These are phyloP conservation scores for Sphaeramia orbicularis DNA, from an alignment of 2,797 vertebrate genomes.

Conservation along the genomic window DNA sequence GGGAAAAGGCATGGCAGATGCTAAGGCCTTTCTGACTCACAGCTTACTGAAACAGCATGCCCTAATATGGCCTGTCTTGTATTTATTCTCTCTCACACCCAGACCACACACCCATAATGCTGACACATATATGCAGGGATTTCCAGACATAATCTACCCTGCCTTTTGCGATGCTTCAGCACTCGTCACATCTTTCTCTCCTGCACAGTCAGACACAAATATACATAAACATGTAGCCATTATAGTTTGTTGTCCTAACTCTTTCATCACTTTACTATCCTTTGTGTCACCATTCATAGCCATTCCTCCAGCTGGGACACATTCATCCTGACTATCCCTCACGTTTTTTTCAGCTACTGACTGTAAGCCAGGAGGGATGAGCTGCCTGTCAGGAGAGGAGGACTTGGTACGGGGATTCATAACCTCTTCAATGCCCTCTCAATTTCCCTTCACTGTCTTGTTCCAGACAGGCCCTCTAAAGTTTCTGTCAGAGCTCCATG, in stretches of 20 bases:
- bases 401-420: constrained; percentile 59
- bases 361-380: constrained; percentile 60
- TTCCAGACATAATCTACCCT: constrained; percentile 56
- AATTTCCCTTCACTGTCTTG: constrained; percentile 56
- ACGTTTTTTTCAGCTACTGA: constrained; percentile 55
- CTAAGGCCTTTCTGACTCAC: constrained; percentile 54
- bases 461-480: constrained; percentile 63
- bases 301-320: constrained; percentile 45
- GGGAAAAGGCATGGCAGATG: constrained; percentile 28
- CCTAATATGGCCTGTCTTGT: constrained; percentile 37
- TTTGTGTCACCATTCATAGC: constrained; percentile 23
- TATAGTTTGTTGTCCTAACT: constrained; percentile 1
- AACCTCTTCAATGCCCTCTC: constrained; percentile 69
- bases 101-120: constrained; percentile 41
- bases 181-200: constrained; percentile 25
- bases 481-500: constrained; percentile 62
- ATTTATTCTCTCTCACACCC: constrained; percentile 21
- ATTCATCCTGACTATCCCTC: constrained; percentile 50
- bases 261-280: constrained; percentile 43
- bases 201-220: not conserved
- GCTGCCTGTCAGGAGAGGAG: constrained; percentile 60
- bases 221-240: not conserved
- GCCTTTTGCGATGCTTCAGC: constrained; percentile 36
- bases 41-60: constrained; percentile 52
- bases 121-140: constrained; percentile 59